Evolutionary conservation across 2,888 invertebrate genomes (phyloP), one percentile per base, ranked within the genome.

Genomic region (Latrodectus elegans): DNA sequence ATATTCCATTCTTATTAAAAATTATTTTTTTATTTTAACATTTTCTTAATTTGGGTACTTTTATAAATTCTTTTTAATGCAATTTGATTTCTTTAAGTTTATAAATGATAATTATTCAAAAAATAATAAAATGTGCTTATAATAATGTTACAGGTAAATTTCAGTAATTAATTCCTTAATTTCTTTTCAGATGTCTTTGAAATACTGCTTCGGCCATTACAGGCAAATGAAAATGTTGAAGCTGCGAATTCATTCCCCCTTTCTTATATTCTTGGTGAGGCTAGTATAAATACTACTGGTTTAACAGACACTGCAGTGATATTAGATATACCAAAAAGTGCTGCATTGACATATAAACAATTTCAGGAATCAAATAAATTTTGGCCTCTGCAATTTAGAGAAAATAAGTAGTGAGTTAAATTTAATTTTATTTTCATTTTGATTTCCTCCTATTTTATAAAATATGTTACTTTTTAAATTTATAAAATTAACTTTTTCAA

Each of bases 301-400:
- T 49, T 88, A 4, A 64, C 38, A 65, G 70, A 79, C 38, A 14
- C 55, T 65, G 83, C 65, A 6, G 11, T 52, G 17, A 22, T 88
- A 22, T 15, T 8, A 11, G 68, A 79, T 22, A 88, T 90, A 6
- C 84, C 90, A 52, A 85, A 84, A 64, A 90, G 91, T n/a, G 92
- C 94, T 10, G 95, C 96, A 0, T 94, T 94, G 91, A 93, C 96
- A 0, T 94, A 94, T 78, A 92, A 92, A 70, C 97, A 97, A 91
- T 95, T 95, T 91, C 92, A 93, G 0, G 92, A 93, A 89, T 94
- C 94, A 8, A 93, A 93, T 15, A 92, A 93, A 79, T 92, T 94
- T 70, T 97, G 97, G 97, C 95, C 97, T 0, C 94, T 95, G 80
- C 96, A 96, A 91, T 97, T 97, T 91, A 97, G 97, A 92, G 95